phyloP scores from a whole-genome alignment of 1,140 invertebrate species.

The Laupala kohalensis region DNA sequence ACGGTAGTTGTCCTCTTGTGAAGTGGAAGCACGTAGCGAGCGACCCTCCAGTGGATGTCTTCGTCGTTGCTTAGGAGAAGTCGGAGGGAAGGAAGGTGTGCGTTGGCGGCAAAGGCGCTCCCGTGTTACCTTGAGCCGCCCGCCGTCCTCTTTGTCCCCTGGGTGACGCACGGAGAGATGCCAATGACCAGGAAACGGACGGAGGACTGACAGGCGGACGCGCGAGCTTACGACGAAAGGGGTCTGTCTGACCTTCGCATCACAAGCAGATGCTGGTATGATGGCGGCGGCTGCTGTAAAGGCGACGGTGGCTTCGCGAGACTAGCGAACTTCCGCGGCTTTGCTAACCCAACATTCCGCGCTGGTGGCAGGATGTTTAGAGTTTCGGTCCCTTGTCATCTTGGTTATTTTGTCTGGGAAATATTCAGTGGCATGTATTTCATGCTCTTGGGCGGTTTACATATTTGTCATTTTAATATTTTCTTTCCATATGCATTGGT shows the following conservation, averaged over 20 bases:
- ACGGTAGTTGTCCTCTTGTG: not conserved
- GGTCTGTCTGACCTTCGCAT: not conserved
- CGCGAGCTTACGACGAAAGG: not conserved
- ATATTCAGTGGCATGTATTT: no score
- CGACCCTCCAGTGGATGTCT: not conserved
- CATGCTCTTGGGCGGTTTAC: no score
- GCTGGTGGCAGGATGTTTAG: no score
- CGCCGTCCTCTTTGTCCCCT: conserved; percentile 8
- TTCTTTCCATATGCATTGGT: no score
- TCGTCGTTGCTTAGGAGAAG: no score
- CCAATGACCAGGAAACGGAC: conserved; percentile 16
- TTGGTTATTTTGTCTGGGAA: no score
- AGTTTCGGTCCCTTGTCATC: no score
- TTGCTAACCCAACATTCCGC: not conserved
- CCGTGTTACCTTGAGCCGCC: conserved; percentile 9
- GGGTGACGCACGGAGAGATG: conserved; percentile 16
- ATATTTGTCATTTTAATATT: no score
- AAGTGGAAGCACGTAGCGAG: not conserved
- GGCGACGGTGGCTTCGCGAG: not conserved
- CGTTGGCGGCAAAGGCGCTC: not conserved
- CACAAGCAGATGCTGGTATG: not conserved
- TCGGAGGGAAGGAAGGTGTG: not conserved
- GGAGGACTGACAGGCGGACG: no score
- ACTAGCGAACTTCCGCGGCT: not conserved
- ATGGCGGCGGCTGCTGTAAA: not conserved